A percentile compares a stretch with the other conserved stretches of the same genome.
Evolutionary conservation across 2,113 vertebrate species (phyloP).

Genomic region (Procavia capensis): DNA sequence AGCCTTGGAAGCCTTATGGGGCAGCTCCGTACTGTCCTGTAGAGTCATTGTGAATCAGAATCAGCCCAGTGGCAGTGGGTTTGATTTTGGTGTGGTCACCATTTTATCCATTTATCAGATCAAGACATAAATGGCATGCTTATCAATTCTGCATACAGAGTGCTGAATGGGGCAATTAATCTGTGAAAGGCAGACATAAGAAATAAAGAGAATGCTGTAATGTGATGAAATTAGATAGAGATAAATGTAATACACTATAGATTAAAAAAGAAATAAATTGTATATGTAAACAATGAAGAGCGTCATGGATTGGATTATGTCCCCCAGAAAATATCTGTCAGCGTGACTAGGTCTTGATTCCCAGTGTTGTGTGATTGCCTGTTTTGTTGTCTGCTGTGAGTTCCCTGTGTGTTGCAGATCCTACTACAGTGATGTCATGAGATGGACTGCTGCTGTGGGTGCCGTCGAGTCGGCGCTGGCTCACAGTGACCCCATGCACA

Average conservation of each 20-base stretch:
- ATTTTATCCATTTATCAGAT: background rate
- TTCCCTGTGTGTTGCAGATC: no score
- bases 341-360: no score
- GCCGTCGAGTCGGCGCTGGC: no score
- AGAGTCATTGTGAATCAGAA: background rate
- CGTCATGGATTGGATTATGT: no score
- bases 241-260: background rate
- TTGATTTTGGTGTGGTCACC: background rate
- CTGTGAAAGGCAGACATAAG: constrained; percentile 25
- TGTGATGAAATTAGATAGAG: constrained; percentile 17
- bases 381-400: no score
- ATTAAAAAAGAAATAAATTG: background rate
- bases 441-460: no score
- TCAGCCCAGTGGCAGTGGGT: background rate
- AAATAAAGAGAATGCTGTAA: constrained; percentile 6
- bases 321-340: no score
- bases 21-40: background rate
- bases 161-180: background rate
- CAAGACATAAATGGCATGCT: background rate
- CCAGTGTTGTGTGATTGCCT: no score
- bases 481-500: no score
- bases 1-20: background rate
- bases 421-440: no score
- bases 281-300: background rate
- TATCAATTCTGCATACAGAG: background rate